Conservation (phyloP, 2,113 vertebrate genomes). For the Tachuris rubrigastra region DNA sequence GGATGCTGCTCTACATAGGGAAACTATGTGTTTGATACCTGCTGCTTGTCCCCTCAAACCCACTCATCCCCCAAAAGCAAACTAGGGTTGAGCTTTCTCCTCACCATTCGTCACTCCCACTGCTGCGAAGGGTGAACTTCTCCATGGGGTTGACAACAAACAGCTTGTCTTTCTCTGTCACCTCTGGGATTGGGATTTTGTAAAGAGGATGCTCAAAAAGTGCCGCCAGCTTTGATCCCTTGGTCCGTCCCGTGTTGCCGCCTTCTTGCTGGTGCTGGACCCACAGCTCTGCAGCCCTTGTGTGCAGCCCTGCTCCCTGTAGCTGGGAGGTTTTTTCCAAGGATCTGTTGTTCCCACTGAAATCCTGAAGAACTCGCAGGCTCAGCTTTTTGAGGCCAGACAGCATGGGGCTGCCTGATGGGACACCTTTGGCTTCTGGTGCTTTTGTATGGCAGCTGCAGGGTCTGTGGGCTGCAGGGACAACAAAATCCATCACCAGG, state of each 20-base stretch:
- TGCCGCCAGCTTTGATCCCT: conserved; percentile 68
- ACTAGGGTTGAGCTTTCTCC: not conserved
- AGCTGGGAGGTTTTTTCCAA: conserved; percentile 13
- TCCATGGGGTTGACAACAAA: conserved; percentile 71
- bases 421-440: not conserved
- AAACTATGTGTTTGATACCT: accelerated
- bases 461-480: not conserved
- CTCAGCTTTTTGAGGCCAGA: not conserved
- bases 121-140: conserved; percentile 66
- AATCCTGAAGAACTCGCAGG: conserved; percentile 55
- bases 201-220: conserved; percentile 82
- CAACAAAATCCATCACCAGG: conserved; percentile 67
- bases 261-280: not conserved
- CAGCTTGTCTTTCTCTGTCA: conserved; percentile 77
- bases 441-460: not conserved
- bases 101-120: conserved; percentile 75
- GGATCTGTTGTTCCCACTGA: conserved; percentile 51
- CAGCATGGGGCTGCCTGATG: accelerated
- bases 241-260: accelerated
- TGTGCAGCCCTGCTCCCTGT: accelerated
- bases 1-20: not conserved
- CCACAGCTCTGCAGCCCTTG: not conserved
- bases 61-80: not conserved
- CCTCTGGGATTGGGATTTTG: conserved; percentile 48
- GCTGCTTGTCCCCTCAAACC: not conserved